Base-by-base conservation (phyloP, 2,888 invertebrate genomes). In the Apodemia duryi region DNA sequence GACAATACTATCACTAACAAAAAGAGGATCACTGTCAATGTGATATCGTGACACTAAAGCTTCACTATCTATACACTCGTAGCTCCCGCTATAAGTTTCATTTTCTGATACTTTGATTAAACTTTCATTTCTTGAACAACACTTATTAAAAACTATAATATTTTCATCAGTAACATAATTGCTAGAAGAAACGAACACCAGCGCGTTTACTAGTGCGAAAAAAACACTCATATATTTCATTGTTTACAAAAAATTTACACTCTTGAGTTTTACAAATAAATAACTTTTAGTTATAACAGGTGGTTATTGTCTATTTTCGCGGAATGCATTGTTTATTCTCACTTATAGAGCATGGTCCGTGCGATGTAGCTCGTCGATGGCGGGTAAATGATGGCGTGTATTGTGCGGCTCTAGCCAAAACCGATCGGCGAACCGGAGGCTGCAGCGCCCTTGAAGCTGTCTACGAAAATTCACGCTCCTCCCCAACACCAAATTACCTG, bases 381-480 rank as follows among this genome's bases (percentile, higher is more conserved):
- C 80, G 77, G 76, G 76, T 75, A 76, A 86, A 76, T 74, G 73
- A 38, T 38, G 38, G 38, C 38, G 38, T 38, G 72, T 71, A 75
- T 32, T 41, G 68, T 70, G 65, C 71, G 73, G 69, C 71, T 75
- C 72, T 72, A 73, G 70, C 71, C 69, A 65, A 51, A 70, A 72
- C 71, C 73, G 62, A 61, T 64, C 63, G 52, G 63, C 64, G 51
- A 63, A 66, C 68, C 61, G 80, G 82, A 86, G 86, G 85, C 86
- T 89, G 88, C 78, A 81, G 72, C 74, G 86, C 78, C 87, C 86
- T 86, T 88, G 83, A 84, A 75, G 62, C 70, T 70, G 73, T 72
- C 70, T 63, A 68, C 67, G 69, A 66, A 60, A 68, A 66, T 70
- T 69, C 71, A 69, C 72, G 67, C 72, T 66, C 68, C 71, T 69